Evolutionary conservation across 2,113 vertebrate genomes (phyloP).

Genomic region (Perccottus glenii): DNA sequence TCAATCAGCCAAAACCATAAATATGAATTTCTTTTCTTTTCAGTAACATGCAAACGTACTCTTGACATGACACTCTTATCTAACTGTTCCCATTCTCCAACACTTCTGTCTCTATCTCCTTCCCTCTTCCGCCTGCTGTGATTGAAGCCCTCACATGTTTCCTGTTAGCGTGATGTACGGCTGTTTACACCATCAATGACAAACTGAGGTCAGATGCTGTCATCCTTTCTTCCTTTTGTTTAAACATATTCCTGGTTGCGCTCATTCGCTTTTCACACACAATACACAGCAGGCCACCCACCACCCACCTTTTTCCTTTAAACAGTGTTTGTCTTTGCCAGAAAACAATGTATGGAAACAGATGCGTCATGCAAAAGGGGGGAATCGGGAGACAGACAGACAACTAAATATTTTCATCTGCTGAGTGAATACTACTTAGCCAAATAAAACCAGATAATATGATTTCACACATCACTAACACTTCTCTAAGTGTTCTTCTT

Average conservation of each 20-base stretch:
- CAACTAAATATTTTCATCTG: constrained; percentile 75
- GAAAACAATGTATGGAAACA: constrained; percentile 79
- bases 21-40: too few relatives aligned
- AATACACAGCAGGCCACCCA: constrained; percentile 6
- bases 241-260: constrained; percentile 60
- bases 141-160: constrained; percentile 65
- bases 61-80: constrained; percentile 16
- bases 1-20: neutral
- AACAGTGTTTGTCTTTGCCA: constrained; percentile 68
- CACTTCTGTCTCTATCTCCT: constrained; percentile 42
- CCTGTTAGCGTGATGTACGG: constrained; percentile 71
- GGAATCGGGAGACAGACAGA: constrained; percentile 22
- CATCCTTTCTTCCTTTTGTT: constrained; percentile 62
- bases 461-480: constrained; percentile 56
- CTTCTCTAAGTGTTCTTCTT: neutral
- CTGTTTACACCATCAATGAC: constrained; percentile 77
- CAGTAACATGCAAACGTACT: neutral
- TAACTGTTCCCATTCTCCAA: constrained; percentile 39
- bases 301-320: constrained; percentile 71
- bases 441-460: constrained; percentile 62
- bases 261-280: constrained; percentile 14
- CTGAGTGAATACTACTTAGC: constrained; percentile 61
- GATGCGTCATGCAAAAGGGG: constrained; percentile 64
- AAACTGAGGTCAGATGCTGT: constrained; percentile 71
- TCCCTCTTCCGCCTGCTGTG: constrained; percentile 39